Conservation (phyloP, 53 echinoderm and acorn worm species). For the Actinopyga echinites region DNA sequence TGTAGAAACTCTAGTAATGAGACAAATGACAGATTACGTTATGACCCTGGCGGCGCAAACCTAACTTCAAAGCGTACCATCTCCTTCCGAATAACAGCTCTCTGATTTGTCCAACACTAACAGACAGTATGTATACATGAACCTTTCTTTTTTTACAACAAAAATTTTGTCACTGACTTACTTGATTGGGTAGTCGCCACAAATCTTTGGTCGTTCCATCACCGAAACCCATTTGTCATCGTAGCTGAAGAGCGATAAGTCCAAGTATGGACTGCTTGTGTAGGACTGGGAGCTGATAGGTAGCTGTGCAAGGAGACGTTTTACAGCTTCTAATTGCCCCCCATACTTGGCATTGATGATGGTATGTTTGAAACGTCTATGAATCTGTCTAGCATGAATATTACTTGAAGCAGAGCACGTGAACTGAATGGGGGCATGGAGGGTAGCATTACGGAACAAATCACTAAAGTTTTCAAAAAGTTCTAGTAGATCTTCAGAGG, state of each 20-base stretch:
- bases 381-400: slow-evolving; percentile 96
- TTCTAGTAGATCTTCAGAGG: slow-evolving; percentile 90
- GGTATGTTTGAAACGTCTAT: slow-evolving; percentile 88
- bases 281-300: slow-evolving; percentile 99
- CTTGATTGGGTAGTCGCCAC: slow-evolving; percentile 98
- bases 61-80: too few relatives aligned
- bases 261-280: slow-evolving; percentile 97
- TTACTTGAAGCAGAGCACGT: slow-evolving; percentile 97
- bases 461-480: slow-evolving; percentile 98
- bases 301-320: slow-evolving; percentile 90
- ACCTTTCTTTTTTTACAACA: too few relatives aligned
- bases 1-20: too few relatives aligned
- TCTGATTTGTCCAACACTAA: too few relatives aligned
- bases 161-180: slow-evolving; percentile 22
- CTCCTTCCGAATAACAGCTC: too few relatives aligned
- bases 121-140: too few relatives aligned
- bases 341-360: slow-evolving; percentile 99
- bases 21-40: too few relatives aligned
- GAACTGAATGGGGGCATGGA: slow-evolving; percentile 94
- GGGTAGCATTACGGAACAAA: slow-evolving; percentile 91
- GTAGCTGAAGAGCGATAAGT: slow-evolving; percentile 95
- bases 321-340: slow-evolving; percentile 94
- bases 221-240: slow-evolving; percentile 99
- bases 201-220: slow-evolving; percentile 97
- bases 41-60: too few relatives aligned